phyloP scores from a whole-genome alignment of 2,888 invertebrate species.

The Cheilosia grossa region DNA sequence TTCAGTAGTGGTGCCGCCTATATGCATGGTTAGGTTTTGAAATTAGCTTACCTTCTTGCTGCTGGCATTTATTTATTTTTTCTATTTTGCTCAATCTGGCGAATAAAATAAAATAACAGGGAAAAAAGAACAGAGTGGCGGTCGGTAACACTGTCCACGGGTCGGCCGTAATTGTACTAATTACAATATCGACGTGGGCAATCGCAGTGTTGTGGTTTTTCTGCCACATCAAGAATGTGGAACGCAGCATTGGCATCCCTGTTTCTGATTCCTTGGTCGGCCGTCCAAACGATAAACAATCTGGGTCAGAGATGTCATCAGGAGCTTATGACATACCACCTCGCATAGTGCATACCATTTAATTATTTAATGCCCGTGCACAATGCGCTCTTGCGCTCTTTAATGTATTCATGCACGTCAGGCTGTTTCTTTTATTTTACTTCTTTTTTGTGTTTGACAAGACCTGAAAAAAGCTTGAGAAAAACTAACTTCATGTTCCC shows the following conservation, averaged over 20 bases:
- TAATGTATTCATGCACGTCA: conserved; percentile 53
- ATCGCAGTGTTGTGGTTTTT: conserved; percentile 29
- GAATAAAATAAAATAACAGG: not conserved
- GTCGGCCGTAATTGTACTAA: conserved; percentile 52
- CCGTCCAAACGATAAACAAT: conserved; percentile 16
- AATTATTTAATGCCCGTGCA: conserved; percentile 60
- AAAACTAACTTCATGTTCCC: conserved; percentile 65
- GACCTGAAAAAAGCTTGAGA: conserved; percentile 42
- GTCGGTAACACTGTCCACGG: conserved; percentile 46
- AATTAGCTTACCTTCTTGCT: conserved; percentile 45
- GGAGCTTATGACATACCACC: conserved; percentile 53
- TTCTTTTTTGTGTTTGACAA: conserved; percentile 35
- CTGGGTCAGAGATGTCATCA: conserved; percentile 62
- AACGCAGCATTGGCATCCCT: conserved; percentile 25
- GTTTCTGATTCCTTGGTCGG: conserved; percentile 43
- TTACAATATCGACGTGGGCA: conserved; percentile 55
- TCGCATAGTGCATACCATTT: conserved; percentile 32
- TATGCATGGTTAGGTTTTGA: conserved; percentile 59
- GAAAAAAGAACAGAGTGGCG: conserved; percentile 29
- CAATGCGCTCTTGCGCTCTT: conserved; percentile 34
- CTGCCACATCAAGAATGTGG: conserved; percentile 41
- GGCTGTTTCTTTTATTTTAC: not conserved
- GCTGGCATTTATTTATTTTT: conserved; percentile 21
- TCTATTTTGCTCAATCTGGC: conserved; percentile 19
- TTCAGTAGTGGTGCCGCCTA: conserved; percentile 26